Evolutionary conservation across 2,113 vertebrate species (phyloP).

Genomic region (Esox niger): DNA sequence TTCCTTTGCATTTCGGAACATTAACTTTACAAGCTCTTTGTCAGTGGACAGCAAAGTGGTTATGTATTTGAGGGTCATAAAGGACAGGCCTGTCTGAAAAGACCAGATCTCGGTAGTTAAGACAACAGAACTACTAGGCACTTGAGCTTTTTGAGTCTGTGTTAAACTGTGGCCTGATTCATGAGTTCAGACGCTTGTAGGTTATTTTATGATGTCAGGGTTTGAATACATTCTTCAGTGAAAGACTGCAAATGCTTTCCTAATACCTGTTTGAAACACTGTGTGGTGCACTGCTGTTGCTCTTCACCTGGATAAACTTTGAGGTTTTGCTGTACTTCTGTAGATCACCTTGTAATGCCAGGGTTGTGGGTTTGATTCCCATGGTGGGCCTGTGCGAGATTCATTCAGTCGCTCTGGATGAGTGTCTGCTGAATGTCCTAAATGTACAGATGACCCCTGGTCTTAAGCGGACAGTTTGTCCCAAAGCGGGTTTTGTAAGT

Average conservation of each 20-base stretch:
- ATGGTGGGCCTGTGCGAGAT: no score
- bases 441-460: conserved; percentile 49
- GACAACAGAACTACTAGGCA: conserved; percentile 56
- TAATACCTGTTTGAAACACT: conserved; percentile 46
- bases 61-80: conserved; percentile 70
- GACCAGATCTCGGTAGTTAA: conserved; percentile 60
- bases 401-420: no score
- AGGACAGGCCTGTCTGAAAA: conserved; percentile 59
- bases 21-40: conserved; percentile 77
- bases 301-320: conserved; percentile 40
- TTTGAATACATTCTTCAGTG: conserved; percentile 53
- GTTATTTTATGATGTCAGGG: conserved; percentile 66
- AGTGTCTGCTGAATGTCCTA: no score
- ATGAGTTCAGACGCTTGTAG: conserved; percentile 59
- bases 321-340: conserved; percentile 44
- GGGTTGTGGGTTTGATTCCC: no score
- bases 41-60: conserved; percentile 62
- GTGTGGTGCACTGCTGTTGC: conserved; percentile 29
- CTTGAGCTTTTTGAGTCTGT: conserved; percentile 57
- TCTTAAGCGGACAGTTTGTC: conserved; percentile 44
- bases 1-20: conserved; percentile 69
- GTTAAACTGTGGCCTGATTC: conserved; percentile 46
- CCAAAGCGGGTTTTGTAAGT: conserved; percentile 36
- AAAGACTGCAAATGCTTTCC: conserved; percentile 34
- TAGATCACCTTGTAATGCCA: no score